phyloP scores from a whole-genome alignment of 2,113 vertebrate species.

The Clarias magur region DNA sequence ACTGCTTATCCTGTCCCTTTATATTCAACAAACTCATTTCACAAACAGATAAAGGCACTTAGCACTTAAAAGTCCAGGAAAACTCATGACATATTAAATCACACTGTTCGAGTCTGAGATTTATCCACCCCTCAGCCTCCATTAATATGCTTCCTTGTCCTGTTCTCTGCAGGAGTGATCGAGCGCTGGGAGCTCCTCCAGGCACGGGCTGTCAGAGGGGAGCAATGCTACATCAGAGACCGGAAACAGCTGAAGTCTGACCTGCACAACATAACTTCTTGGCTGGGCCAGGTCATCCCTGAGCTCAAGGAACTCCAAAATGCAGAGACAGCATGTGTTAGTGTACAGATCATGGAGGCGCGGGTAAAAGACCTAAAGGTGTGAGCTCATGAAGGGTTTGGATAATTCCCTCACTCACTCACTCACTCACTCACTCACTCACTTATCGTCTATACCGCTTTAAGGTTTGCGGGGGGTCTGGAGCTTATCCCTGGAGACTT shows the following conservation, averaged over 20 bases:
- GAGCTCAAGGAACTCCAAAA: constrained; percentile 74
- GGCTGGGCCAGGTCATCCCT: constrained; percentile 76
- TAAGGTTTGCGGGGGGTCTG: no score
- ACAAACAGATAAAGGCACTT: neutral
- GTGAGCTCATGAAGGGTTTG: neutral
- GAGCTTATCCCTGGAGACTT: no score
- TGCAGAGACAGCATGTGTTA: constrained; percentile 58
- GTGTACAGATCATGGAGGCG: constrained; percentile 71
- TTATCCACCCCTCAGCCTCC: neutral
- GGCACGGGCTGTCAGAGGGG: constrained; percentile 77
- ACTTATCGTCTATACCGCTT: no score
- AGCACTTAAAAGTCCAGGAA: neutral
- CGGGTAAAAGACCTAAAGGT: constrained; percentile 83
- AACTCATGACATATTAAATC: neutral
- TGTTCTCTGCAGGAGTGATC: constrained; percentile 76
- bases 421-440: no score
- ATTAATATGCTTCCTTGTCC: neutral
- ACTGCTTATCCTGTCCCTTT: neutral
- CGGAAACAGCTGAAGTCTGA: constrained; percentile 73
- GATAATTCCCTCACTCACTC: neutral
- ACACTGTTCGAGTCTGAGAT: neutral
- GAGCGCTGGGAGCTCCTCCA: constrained; percentile 88
- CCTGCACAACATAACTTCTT: constrained; percentile 75
- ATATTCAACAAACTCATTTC: neutral
- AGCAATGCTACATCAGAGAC: constrained; percentile 69